phyloP scores from a whole-genome alignment of 2,113 vertebrate species.

The Platysteira castanea region DNA sequence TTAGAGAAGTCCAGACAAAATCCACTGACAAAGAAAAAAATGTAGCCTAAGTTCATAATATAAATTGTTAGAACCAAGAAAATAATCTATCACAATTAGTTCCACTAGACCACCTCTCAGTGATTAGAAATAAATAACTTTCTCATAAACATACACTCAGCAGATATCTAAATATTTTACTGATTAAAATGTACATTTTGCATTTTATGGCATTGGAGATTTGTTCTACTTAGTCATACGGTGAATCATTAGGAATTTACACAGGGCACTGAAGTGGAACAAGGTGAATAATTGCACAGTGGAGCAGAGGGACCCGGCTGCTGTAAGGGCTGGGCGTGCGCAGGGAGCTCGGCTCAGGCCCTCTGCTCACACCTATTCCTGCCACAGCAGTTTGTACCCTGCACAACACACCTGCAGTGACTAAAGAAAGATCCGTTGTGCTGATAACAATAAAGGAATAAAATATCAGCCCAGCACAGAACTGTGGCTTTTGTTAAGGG shows the following conservation, averaged over 20 bases:
- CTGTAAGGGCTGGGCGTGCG: background rate
- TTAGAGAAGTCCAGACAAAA: background rate
- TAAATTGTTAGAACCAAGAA: conserved; percentile 13
- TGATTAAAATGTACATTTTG: conserved; percentile 63
- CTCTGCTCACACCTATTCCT: background rate
- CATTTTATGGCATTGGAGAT: conserved; percentile 43
- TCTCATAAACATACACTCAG: conserved; percentile 31
- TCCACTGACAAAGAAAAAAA: background rate
- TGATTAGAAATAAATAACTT: conserved; percentile 69
- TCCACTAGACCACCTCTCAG: conserved; percentile 55
- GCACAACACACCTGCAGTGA: background rate
- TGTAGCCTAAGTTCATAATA: background rate
- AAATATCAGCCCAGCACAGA: background rate
- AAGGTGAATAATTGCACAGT: conserved; percentile 33
- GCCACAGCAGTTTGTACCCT: background rate
- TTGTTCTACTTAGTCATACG: conserved; percentile 30
- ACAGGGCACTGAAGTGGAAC: background rate
- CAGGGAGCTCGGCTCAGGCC: background rate
- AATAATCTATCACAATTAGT: conserved; percentile 67
- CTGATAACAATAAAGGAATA: background rate
- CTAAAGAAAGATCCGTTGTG: background rate
- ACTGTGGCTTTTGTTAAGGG: background rate
- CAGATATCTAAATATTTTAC: conserved; percentile 53
- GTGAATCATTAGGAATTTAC: conserved; percentile 51
- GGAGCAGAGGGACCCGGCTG: background rate